Evolutionary conservation across 2,888 invertebrate species (phyloP).

Genomic region (Cylindroiulus punctatus): DNA sequence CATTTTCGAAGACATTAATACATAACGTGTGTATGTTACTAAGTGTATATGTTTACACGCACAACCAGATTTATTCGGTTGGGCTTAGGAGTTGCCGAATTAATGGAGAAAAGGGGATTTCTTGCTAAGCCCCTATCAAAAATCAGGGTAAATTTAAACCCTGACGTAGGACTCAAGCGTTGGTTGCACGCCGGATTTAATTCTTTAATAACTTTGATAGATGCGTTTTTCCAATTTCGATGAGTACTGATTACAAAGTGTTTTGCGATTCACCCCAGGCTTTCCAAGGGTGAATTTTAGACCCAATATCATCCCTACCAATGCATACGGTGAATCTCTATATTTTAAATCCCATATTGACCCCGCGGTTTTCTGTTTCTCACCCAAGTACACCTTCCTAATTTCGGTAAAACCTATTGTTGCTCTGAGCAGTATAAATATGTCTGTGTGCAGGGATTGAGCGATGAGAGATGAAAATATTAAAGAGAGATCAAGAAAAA

Average conservation of each 20-base stretch:
- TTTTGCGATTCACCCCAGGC: not conserved
- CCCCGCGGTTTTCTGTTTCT: not conserved
- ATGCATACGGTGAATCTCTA: not conserved
- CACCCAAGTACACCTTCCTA: not conserved
- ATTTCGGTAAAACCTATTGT: not conserved
- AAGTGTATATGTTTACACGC: not conserved
- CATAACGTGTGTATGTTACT: not conserved
- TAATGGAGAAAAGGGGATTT: conserved; percentile 5
- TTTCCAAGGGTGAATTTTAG: not conserved
- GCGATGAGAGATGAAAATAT: not conserved
- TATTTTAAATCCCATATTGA: conserved; percentile 12
- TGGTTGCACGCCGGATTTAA: not conserved
- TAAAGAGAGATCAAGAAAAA: conserved; percentile 17
- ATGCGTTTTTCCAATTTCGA: not conserved
- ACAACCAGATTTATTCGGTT: not conserved
- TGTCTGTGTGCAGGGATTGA: not conserved
- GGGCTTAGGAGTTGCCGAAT: conserved; percentile 9
- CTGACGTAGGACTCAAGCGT: not conserved
- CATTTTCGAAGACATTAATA: not conserved
- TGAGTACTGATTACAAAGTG: not conserved
- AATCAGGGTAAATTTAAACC: not conserved
- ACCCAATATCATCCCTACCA: not conserved
- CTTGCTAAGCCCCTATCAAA: not conserved
- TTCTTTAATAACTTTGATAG: conserved; percentile 8
- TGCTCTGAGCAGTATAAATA: not conserved